Conservation (phyloP, 2,888 invertebrate species). For the Uropetala carovei region DNA sequence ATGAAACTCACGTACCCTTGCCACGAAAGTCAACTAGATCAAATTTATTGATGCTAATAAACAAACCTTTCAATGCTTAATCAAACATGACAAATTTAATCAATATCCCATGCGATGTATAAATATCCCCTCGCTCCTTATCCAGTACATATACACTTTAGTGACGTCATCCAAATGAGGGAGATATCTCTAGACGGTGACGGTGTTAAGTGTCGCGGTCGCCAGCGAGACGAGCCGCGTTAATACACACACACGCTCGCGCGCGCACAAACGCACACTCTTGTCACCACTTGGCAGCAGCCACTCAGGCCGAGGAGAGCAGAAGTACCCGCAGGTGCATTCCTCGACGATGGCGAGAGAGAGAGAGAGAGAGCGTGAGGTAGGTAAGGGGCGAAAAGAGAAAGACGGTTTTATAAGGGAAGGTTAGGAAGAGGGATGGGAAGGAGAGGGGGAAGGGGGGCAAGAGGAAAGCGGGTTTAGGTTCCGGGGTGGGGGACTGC, state of each 20-base stretch:
- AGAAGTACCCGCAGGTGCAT: slow-evolving; percentile 5
- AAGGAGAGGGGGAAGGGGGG: not conserved
- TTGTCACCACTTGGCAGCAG: not conserved
- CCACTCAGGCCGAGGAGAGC: not conserved
- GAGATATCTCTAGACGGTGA: not conserved
- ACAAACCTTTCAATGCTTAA: too few species aligned
- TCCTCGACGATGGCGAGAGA: not conserved
- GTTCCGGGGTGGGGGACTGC: slow-evolving; percentile 21
- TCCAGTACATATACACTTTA: too few species aligned
- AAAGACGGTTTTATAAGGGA: not conserved
- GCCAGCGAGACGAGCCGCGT: not conserved
- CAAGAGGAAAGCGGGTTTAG: not conserved
- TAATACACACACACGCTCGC: not conserved
- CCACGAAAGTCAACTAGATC: too few species aligned
- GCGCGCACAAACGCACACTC: not conserved
- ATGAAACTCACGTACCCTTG: too few species aligned
- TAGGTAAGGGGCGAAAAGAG: not conserved
- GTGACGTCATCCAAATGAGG: not conserved
- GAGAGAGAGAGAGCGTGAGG: not conserved
- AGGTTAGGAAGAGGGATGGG: not conserved
- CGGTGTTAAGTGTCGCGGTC: not conserved
- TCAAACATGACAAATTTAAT: too few species aligned
- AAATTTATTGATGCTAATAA: too few species aligned
- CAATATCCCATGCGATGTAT: too few species aligned
- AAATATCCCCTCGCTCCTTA: too few species aligned